These are phyloP conservation scores for Tethya wilhelma DNA, from an alignment of 37 sponge, comb jelly and placozoan genomes.

Conservation along the genomic window DNA sequence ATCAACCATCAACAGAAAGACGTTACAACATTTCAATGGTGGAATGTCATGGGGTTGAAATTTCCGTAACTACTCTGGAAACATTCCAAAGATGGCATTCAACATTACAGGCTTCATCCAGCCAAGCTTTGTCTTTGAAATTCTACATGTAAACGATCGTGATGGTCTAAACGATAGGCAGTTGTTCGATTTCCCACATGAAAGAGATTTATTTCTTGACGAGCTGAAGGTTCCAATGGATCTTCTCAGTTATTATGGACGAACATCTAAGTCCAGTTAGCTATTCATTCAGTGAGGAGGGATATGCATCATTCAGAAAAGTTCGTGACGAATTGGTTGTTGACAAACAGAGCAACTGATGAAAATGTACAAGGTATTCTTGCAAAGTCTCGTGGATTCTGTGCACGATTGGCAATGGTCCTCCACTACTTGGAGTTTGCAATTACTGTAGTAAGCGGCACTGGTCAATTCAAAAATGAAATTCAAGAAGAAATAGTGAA, in stretches of 20 bases:
- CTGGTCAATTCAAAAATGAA: no score
- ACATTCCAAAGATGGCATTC: conserved; percentile 4
- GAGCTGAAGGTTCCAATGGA: background rate
- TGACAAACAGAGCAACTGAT: background rate
- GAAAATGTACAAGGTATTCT: conserved; percentile 14
- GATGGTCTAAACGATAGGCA: conserved; percentile 28
- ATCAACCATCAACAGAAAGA: background rate
- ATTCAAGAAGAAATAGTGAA: background rate
- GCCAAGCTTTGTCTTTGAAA: background rate
- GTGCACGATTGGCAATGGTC: background rate
- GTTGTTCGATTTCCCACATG: conserved; percentile 14
- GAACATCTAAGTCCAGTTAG: background rate
- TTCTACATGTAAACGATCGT: background rate
- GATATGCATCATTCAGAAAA: background rate
- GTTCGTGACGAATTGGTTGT: conserved; percentile 1
- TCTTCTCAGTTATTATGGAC: background rate
- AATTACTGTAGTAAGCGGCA: background rate
- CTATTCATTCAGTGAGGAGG: background rate
- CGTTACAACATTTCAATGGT: background rate
- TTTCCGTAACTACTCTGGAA: background rate
- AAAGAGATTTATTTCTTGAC: conserved; percentile 7
- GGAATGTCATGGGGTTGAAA: conserved; percentile 5
- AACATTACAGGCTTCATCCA: conserved; percentile 24
- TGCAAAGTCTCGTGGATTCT: background rate
- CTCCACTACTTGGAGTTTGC: background rate